Evolutionary conservation across 2,888 invertebrate species (phyloP), one percentile per base, ranked within the genome.

Genomic region (Harpalus rubripes): DNA sequence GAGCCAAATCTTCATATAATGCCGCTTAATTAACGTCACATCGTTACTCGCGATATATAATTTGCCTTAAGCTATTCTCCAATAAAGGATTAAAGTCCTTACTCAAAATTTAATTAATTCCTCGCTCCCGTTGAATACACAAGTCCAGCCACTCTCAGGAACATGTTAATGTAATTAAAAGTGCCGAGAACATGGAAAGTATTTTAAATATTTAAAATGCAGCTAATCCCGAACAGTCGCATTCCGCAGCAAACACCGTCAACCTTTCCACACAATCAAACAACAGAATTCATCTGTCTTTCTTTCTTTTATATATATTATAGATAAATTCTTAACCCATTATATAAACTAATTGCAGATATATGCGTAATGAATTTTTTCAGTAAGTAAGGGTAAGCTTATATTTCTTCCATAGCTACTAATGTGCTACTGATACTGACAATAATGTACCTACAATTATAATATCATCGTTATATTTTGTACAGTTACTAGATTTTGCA

Each of bases 1-100:
- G 63, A 84, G 78, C 78, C 65, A 65, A 84, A 84, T 84, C 84
- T 84, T 78, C 78, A 84, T 84, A 83, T 83, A 83, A 83, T 83
- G 41, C 65, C 84, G 52, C 78, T 84, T 84, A 84, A 78, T 84
- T 78, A 84, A 78, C 41, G 65, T 65, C 26, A 65, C 63, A 32
- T 65, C 84, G 78, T 78, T 61, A 83, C 63, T 84, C 78, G 65
- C 78, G 39, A 84, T 84, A 78, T 84, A 84, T 84, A 84, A 84
- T 84, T 84, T 78, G 84, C 78, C 63, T 76, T 78, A 84, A 84
- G 84, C 84, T 84, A 84, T 84, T 65, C 84, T 78, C 84, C 84
- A 84, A 84, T 84, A 78, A 84, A 84, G 84, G 84, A 84, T 84
- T 84, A 84, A 78, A 84, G 78, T 78, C 84, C 84, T 78, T 84